These are phyloP conservation scores for Nasua narica DNA, from an alignment of 2,797 vertebrate species.

Conservation along the genomic window DNA sequence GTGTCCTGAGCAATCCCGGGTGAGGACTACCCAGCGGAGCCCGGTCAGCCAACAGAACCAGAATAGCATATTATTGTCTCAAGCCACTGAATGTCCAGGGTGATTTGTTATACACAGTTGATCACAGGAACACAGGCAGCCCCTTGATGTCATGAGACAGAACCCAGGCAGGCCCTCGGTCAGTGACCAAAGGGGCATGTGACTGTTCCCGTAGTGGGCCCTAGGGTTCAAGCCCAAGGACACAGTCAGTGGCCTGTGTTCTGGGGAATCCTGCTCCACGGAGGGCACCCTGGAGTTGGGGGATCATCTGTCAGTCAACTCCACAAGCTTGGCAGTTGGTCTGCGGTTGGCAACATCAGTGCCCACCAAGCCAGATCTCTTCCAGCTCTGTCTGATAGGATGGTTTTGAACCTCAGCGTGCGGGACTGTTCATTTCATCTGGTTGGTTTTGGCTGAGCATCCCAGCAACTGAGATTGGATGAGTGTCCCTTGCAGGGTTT, in stretches of 20 bases:
- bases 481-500: conserved; percentile 22
- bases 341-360: neutral
- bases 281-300: neutral
- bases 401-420: neutral
- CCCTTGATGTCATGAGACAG: neutral
- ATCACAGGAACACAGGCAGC: neutral
- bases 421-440: conserved; percentile 32
- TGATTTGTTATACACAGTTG: neutral
- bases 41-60: neutral
- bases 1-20: neutral
- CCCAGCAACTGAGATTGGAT: conserved; percentile 9
- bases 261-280: neutral
- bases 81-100: neutral
- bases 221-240: neutral
- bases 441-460: conserved; percentile 52
- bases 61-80: neutral
- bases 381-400: neutral
- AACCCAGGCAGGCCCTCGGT: neutral
- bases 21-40: neutral
- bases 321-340: neutral
- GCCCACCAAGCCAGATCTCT: neutral
- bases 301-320: neutral
- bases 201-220: neutral
- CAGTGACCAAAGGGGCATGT: neutral
- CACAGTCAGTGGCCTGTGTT: neutral